phyloP scores from a whole-genome alignment of 2,113 vertebrate genomes.

The Bungarus multicinctus region DNA sequence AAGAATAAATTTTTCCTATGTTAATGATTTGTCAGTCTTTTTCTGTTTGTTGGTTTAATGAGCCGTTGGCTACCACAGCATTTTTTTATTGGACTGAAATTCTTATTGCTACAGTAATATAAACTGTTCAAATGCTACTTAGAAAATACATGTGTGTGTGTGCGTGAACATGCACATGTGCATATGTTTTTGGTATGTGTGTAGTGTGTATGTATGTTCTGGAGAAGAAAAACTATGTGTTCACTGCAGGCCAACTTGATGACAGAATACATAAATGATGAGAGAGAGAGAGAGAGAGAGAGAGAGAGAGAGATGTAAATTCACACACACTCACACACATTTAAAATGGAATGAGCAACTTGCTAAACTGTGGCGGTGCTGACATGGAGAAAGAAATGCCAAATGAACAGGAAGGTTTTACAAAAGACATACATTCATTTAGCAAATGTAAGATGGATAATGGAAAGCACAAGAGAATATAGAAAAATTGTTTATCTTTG shows the following conservation, averaged over 20 bases:
- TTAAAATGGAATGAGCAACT: not conserved
- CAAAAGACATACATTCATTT: not conserved
- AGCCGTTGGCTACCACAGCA: not conserved
- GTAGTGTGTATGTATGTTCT: not conserved
- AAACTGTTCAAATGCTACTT: not conserved
- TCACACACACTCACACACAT: not conserved
- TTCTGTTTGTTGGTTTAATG: not conserved
- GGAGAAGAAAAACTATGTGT: not conserved
- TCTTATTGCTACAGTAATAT: not conserved
- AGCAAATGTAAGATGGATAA: not conserved
- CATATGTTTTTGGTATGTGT: no score
- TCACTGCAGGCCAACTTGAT: not conserved
- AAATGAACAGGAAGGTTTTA: not conserved
- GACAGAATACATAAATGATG: not conserved
- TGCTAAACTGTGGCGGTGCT: not conserved
- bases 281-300: not conserved
- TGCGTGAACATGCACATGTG: no score
- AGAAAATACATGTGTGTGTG: no score
- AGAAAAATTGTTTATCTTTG: not conserved
- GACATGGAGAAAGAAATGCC: not conserved
- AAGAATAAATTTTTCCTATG: not conserved
- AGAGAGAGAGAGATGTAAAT: not conserved
- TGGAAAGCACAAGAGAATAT: not conserved
- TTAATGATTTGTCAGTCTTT: not conserved
- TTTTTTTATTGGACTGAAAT: not conserved